Conservation (phyloP, 2,888 invertebrate genomes). For the Sialis fuliginosa region DNA sequence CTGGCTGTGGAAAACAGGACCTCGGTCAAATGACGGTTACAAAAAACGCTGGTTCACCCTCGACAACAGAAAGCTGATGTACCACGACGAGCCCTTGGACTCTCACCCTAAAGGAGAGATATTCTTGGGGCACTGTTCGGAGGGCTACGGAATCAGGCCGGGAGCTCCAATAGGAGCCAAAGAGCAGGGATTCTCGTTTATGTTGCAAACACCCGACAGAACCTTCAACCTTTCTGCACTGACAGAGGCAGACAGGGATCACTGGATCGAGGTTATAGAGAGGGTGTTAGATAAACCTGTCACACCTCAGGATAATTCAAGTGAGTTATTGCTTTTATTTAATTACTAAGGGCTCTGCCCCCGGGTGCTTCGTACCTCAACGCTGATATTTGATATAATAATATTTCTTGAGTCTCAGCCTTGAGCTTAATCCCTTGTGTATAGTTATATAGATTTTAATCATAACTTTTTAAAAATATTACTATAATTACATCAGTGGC, state of each 20-base stretch:
- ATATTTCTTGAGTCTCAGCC: no score
- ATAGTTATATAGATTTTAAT: neutral
- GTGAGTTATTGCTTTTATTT: conserved; percentile 27
- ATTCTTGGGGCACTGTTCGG: conserved; percentile 44
- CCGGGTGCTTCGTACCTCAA: no score
- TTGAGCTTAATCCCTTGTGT: neutral
- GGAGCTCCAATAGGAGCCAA: conserved; percentile 48
- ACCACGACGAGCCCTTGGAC: conserved; percentile 73
- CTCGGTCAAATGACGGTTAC: conserved; percentile 61
- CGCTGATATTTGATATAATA: no score
- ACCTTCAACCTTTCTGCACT: conserved; percentile 60
- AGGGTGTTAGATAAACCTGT: conserved; percentile 55
- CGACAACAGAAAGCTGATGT: conserved; percentile 82
- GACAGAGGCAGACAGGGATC: conserved; percentile 55
- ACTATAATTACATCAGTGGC: no score
- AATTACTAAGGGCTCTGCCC: neutral
- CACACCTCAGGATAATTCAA: conserved; percentile 59
- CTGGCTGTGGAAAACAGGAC: conserved; percentile 80
- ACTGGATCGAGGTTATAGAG: conserved; percentile 65
- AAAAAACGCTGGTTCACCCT: conserved; percentile 78
- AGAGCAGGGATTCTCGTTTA: conserved; percentile 66
- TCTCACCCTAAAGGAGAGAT: conserved; percentile 84
- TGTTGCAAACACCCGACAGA: conserved; percentile 62
- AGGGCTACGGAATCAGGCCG: conserved; percentile 56
- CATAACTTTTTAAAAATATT: no score